Evolutionary conservation across 2,113 vertebrate species (phyloP).

Genomic region (Pao palembangensis): DNA sequence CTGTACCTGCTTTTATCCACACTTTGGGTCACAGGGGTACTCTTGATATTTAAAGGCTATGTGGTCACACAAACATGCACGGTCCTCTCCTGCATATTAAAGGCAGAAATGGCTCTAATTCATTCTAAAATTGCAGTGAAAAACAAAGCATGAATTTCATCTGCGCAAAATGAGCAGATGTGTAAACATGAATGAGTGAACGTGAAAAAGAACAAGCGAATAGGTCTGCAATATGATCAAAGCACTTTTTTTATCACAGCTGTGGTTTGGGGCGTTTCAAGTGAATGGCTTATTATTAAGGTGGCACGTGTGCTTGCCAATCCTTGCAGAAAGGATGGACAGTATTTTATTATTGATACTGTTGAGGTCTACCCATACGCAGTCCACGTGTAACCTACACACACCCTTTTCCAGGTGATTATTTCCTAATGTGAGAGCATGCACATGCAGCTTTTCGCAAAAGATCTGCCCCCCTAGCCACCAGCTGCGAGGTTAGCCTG

Average conservation of each 20-base stretch:
- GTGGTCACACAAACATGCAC: too few species aligned
- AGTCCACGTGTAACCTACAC: conserved; percentile 39
- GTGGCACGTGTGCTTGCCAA: conserved; percentile 36
- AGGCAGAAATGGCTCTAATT: not conserved
- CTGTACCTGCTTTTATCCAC: too few species aligned
- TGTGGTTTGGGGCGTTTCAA: conserved; percentile 68
- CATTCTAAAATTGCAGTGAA: conserved; percentile 16
- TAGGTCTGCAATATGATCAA: conserved; percentile 57
- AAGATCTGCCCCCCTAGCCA: conserved; percentile 18
- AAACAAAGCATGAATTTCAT: conserved; percentile 5
- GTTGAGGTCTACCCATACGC: conserved; percentile 42
- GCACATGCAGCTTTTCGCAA: conserved; percentile 53
- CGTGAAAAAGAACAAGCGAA: conserved; percentile 19
- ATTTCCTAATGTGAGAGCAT: conserved; percentile 56
- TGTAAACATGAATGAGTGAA: conserved; percentile 39
- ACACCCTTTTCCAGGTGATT: conserved; percentile 56
- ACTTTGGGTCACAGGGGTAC: too few species aligned
- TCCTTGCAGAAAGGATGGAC: conserved; percentile 42
- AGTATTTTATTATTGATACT: conserved; percentile 33
- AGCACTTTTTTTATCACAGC: conserved; percentile 46
- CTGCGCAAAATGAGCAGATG: not conserved
- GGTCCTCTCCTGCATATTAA: too few species aligned
- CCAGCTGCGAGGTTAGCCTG: conserved; percentile 59
- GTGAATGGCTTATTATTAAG: conserved; percentile 67
- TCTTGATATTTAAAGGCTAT: too few species aligned